Conservation (phyloP, 1,140 invertebrate genomes). For the Radopholus similis region DNA sequence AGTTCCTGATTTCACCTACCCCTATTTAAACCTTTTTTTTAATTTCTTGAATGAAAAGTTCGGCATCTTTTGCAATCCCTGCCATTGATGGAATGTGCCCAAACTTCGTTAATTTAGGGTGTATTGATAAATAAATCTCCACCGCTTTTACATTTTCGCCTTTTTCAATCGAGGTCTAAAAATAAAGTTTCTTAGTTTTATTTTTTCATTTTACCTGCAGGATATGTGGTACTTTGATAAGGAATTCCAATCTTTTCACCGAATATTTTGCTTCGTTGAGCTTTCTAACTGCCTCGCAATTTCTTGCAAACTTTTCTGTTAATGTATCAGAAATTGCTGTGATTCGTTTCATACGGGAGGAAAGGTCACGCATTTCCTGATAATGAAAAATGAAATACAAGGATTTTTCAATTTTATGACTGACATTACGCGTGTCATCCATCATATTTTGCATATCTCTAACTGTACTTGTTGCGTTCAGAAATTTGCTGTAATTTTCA, state of each 20-base stretch:
- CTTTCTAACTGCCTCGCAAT: slow-evolving; percentile 32
- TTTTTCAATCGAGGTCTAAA: slow-evolving; percentile 14
- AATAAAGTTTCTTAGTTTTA: not conserved
- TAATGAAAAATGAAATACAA: not conserved
- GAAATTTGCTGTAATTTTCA: slow-evolving; percentile 47
- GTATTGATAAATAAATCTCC: slow-evolving; percentile 2
- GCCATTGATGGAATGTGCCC: slow-evolving; percentile 7
- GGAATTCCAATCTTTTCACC: slow-evolving; percentile 29
- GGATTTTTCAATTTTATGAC: not conserved
- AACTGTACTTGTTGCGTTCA: slow-evolving; percentile 44
- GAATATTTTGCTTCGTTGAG: slow-evolving; percentile 34
- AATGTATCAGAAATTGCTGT: slow-evolving; percentile 25
- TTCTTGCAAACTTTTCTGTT: slow-evolving; percentile 28
- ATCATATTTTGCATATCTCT: slow-evolving; percentile 35
- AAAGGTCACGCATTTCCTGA: slow-evolving; percentile 32
- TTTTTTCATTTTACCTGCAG: slow-evolving; percentile 10
- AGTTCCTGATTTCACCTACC: not conserved
- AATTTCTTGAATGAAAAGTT: not conserved
- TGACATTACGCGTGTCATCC: slow-evolving; percentile 29
- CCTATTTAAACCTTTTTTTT: not conserved
- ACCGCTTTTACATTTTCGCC: slow-evolving; percentile 11
- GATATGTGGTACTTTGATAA: slow-evolving; percentile 40
- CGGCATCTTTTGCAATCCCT: slow-evolving; percentile 15
- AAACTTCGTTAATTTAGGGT: slow-evolving; percentile 23
- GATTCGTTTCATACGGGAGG: slow-evolving; percentile 28